A percentile compares a stretch with the other conserved stretches of the same genome.
These are phyloP conservation scores for Falco columbarius DNA, from an alignment of 2,797 vertebrate genomes.

Conservation along the genomic window DNA sequence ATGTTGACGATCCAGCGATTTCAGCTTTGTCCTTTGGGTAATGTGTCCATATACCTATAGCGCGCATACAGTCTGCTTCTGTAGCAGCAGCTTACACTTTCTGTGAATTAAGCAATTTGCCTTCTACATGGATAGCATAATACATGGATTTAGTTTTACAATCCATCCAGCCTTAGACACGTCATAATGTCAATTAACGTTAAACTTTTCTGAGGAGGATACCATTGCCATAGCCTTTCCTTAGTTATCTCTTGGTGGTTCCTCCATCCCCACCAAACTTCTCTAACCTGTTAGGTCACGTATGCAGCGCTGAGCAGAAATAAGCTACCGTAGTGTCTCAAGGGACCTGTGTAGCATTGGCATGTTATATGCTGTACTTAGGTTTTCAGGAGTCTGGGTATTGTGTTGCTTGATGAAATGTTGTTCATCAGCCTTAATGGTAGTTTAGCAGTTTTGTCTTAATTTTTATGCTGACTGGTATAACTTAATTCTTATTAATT, in stretches of 20 bases:
- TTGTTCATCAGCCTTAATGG: not conserved
- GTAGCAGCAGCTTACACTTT: not conserved
- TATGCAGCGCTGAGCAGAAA: not conserved
- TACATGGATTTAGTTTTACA: not conserved
- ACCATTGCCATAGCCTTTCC: not conserved
- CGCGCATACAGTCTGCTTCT: not conserved
- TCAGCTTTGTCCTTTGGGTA: not conserved
- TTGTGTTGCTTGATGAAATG: not conserved
- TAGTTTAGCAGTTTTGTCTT: not conserved
- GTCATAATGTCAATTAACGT: rapidly evolving
- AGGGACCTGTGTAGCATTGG: not conserved
- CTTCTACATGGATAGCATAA: not conserved
- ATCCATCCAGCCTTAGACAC: not conserved
- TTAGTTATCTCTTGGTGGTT: not conserved
- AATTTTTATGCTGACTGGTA: not conserved
- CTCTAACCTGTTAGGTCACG: not conserved
- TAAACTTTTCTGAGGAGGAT: not conserved
- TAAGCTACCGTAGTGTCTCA: not conserved
- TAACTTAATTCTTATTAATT: not conserved
- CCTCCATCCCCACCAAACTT: not conserved
- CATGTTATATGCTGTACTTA: not conserved
- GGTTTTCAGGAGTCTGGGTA: not conserved
- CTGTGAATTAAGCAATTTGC: not conserved
- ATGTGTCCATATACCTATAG: not conserved
- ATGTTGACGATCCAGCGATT: rapidly evolving